Conservation (phyloP, 2,888 invertebrate genomes). For the Helicoverpa assulta region DNA sequence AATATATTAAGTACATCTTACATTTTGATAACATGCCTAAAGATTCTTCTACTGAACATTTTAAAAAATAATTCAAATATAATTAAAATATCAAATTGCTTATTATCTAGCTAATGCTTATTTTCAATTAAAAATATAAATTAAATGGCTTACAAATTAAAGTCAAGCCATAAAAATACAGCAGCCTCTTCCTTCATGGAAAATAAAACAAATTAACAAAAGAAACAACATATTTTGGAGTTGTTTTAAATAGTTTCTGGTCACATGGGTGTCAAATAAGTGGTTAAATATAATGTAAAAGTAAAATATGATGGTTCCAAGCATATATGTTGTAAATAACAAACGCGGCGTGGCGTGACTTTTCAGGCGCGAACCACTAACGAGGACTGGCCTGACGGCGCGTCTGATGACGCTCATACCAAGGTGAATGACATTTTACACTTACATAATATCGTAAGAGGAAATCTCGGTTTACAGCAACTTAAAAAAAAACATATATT, state of each 20-base stretch:
- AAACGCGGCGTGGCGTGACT: conserved; percentile 79
- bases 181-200: too few relatives aligned
- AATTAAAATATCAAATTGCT: too few relatives aligned
- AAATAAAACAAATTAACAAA: too few relatives aligned
- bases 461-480: conserved; percentile 40
- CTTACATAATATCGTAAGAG: conserved; percentile 37
- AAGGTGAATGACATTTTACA: conserved; percentile 83
- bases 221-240: too few relatives aligned
- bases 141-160: too few relatives aligned
- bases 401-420: conserved; percentile 86
- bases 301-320: conserved; percentile 65
- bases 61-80: too few relatives aligned
- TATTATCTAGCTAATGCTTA: too few relatives aligned
- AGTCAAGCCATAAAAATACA: too few relatives aligned
- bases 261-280: too few relatives aligned
- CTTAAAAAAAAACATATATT: not conserved
- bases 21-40: not conserved
- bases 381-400: conserved; percentile 86
- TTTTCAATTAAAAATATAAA: too few relatives aligned
- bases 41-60: too few relatives aligned
- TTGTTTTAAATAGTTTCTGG: too few relatives aligned
- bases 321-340: conserved; percentile 82
- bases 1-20: not conserved
- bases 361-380: conserved; percentile 85
- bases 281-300: not conserved